Evolutionary conservation across 2,113 vertebrate species (phyloP), one percentile per base, ranked within the genome.

Genomic region (Phainopepla nitens): DNA sequence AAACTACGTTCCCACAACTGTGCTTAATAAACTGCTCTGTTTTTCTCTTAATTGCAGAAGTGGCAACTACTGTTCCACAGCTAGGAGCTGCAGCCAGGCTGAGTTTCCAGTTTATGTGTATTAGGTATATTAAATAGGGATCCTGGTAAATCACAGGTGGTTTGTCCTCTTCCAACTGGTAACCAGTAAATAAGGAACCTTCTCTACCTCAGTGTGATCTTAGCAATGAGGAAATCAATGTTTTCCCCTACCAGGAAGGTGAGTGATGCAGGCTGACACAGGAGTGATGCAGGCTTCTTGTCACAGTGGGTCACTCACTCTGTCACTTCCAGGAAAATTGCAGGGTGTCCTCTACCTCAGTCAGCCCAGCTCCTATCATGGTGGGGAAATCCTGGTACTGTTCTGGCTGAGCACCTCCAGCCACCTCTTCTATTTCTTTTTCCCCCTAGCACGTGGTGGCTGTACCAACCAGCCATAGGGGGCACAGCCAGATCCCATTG

Each of bases 1-100:
- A 97, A 97, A 90, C 87, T 90, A 23, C 0, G 68, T 97, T 96
- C 96, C 89, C 94, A 97, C 88, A 96, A 87, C 23, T 1, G 33
- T 89, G 45, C 90, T 96, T 95, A 88, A 95, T 92, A 90, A 89
- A 96, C 80, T 45, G 2, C 69, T 91, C 82, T 81, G 76, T 92
- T 95, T 94, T 94, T 92, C 83, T 90, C 61, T 95, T 87, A 87
- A 89, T 87, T 95, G 72, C 68, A 96, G 82, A 95, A 97, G 88
- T 78, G 76, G 56, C 69, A 95, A 47, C 47, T 81, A 47, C 44
- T n/a, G n/a, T 64, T 96, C 41, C 64, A 56, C 76, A 87, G 51
- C 53, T 71, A 78, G 61, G 57, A 78, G 72, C 41, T 80, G 36
- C 57, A 86, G 53, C 36, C 56, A 84, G 72, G 51, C 57, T 64